A percentile compares a stretch with the other conserved stretches of the same genome.
Evolutionary conservation across 2,113 vertebrate species (phyloP).

Genomic region (Psilopogon haemacephalus): DNA sequence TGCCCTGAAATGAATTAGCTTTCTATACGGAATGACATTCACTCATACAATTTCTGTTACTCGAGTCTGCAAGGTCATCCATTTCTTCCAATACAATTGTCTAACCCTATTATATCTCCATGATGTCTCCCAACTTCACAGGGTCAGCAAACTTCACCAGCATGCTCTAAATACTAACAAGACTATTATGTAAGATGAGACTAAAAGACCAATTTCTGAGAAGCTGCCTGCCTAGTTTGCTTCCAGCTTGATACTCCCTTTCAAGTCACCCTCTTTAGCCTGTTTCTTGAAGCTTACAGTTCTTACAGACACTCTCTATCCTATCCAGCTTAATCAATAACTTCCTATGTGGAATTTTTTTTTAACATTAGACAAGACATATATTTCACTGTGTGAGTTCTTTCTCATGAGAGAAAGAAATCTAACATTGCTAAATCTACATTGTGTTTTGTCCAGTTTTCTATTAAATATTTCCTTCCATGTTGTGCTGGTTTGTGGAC

Average conservation of each 20-base stretch:
- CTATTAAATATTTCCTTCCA: not conserved
- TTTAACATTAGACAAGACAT: not conserved
- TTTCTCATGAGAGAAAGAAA: not conserved
- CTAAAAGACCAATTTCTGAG: not conserved
- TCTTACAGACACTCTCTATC: not conserved
- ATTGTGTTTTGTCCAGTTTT: not conserved
- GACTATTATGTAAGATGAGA: not conserved
- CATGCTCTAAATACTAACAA: not conserved
- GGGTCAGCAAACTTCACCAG: not conserved
- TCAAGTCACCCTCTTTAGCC: not conserved
- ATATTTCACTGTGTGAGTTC: not conserved
- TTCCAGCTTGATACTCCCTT: not conserved
- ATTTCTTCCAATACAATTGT: constrained; percentile 26
- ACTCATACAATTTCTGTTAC: not conserved
- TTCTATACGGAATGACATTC: not conserved
- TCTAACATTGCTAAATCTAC: not conserved
- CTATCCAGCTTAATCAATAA: not conserved
- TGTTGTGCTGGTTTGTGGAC: too few species aligned
- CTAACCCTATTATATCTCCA: not conserved
- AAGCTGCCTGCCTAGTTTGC: not conserved
- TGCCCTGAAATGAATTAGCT: not conserved
- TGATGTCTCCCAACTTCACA: not conserved
- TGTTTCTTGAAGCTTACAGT: not conserved
- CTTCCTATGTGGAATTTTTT: not conserved
- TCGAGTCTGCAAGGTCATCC: constrained; percentile 5